phyloP scores from a whole-genome alignment of 2,888 invertebrate species.

The Orthosia incerta region DNA sequence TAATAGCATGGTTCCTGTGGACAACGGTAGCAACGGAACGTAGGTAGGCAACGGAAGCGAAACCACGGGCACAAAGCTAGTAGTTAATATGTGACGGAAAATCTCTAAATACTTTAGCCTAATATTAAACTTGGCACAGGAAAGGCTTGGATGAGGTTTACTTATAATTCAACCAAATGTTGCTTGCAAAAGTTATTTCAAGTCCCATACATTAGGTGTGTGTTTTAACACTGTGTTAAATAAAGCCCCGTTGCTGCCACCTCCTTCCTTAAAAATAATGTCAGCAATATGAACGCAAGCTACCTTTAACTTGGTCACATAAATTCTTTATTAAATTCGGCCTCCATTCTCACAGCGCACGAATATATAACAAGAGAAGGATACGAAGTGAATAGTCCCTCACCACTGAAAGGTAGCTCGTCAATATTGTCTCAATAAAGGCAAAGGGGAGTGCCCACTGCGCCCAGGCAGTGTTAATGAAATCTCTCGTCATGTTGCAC shows the following conservation, averaged over 20 bases:
- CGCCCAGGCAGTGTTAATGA: constrained; percentile 35
- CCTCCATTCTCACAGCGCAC: neutral
- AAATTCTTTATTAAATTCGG: neutral
- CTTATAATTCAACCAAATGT: too few relatives aligned
- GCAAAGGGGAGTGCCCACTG: constrained; percentile 17
- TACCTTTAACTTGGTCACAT: neutral
- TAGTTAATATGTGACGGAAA: neutral
- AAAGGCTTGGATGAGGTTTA: too few relatives aligned
- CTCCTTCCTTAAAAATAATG: neutral
- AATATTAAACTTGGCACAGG: neutral
- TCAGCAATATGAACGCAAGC: neutral
- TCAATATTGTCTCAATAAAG: constrained; percentile 39
- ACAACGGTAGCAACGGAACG: too few relatives aligned
- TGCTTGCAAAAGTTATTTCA: too few relatives aligned
- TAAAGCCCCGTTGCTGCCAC: neutral
- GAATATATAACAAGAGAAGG: neutral
- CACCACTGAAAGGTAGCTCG: constrained; percentile 5
- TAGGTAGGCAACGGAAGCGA: too few relatives aligned
- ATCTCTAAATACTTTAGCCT: neutral
- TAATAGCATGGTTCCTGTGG: too few relatives aligned
- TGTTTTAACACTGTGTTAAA: neutral
- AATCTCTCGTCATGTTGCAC: constrained; percentile 33
- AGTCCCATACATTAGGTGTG: too few relatives aligned
- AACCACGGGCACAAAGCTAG: too few relatives aligned
- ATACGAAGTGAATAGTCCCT: neutral